Evolutionary conservation across 1,140 invertebrate species (phyloP).

Genomic region (Battus philenor): DNA sequence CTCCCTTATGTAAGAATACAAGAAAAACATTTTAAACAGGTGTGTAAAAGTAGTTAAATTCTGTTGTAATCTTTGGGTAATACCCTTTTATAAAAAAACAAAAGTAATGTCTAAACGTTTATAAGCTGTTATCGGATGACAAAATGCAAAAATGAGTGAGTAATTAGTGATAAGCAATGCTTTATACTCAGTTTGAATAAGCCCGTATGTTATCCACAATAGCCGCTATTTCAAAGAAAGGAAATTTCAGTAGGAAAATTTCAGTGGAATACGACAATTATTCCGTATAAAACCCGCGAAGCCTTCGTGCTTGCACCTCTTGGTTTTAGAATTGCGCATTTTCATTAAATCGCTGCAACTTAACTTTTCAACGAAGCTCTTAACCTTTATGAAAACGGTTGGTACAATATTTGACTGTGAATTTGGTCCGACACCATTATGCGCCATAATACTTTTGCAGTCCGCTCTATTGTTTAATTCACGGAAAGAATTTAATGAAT

Average conservation of each 20-base stretch:
- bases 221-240: constrained; percentile 23
- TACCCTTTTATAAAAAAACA: no score
- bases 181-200: no score
- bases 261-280: constrained; percentile 50
- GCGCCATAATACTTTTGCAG: background rate
- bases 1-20: no score
- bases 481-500: no score
- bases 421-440: constrained; percentile 30
- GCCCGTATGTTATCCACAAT: constrained; percentile 26
- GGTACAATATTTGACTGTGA: constrained; percentile 40
- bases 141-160: no score
- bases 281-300: constrained; percentile 29
- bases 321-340: constrained; percentile 47
- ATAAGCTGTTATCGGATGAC: no score
- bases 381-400: constrained; percentile 50
- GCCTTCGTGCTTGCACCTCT: constrained; percentile 34
- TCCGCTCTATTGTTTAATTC: background rate
- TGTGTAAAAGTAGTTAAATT: no score
- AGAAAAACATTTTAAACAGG: no score
- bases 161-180: no score
- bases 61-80: no score
- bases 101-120: no score
- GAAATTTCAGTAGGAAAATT: constrained; percentile 39
- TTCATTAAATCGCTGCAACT: constrained; percentile 39
- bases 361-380: constrained; percentile 60